Base-by-base conservation (phyloP, 2,113 vertebrate species). In the Urocitellus parryii region DNA sequence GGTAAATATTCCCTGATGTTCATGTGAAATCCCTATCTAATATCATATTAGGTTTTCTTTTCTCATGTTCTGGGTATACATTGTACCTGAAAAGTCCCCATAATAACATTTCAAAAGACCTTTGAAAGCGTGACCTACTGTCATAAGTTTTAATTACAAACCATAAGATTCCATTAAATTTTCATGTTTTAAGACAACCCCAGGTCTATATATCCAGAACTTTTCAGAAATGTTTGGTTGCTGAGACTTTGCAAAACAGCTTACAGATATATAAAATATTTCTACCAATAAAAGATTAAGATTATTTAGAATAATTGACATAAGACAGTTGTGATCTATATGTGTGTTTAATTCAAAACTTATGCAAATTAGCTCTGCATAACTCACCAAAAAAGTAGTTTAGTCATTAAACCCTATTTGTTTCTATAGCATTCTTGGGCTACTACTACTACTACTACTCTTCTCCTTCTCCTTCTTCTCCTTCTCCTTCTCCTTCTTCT, bases 291-390 rank as follows among this genome's bases (percentile, higher is more conserved):
- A 51, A 51, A 51, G 12, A 51, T 51, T 87, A 85, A 92, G n/a
- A 87, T 92, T 78, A 88, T 91, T 96, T 78, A 91, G 91, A 65
- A 61, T 88, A 94, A 88, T 91, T 88, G 95, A 34, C 32, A 37
- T 67, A 51, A 93, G 39, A 8, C 56, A 29, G 3, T 85, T 96
- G 78, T 88, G 11, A 81, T 94, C 61, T 94, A 39, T 58, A 14
- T 81, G 8, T 95, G 27, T 88, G 53, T 91, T 96, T 89, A 96
- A 94, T 63, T 92, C 0, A 81, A 93, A 95, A 93, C 88, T 73
- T 96, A 80, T 88, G 27, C 53, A 93, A 67, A 91, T 16, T 88
- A 63, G 80, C 51, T 82, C 63, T 83, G 11, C 5, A 72, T 79
- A 90, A 90, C 42, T 78, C n/a, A 91, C 8, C 39, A 96, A 95